Base-by-base conservation (phyloP, 1,140 invertebrate species). In the Sweltsa coloradensis region DNA sequence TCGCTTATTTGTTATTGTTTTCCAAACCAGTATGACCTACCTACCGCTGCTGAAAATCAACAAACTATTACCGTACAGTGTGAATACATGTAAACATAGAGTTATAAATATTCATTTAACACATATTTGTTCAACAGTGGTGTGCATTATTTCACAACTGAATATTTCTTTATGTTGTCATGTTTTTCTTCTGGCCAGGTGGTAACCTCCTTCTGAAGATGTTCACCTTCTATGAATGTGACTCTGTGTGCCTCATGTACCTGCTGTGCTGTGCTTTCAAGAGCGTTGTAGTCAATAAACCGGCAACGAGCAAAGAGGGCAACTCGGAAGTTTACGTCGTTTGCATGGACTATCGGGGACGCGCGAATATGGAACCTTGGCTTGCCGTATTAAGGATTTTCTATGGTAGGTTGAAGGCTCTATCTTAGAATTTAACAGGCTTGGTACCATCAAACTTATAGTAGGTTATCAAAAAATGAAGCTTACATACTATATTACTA, bases 241-340 rank as follows among this genome's bases (percentile, higher is more conserved):
- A 78, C 13, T 82, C 88, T 2, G 68, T 94, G 0, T 82, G 77
- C 43, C 59, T 94, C 2, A 57, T 96, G 19, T 95, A 86, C 60
- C 61, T 96, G 2, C 68, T 97, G 0, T 76, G 78, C 53, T 81
- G 79, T 56, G 59, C 75, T 16, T 94, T 94, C 63, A 55, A 72
- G 18, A 59, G 79, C 54, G 78, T 94, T 1, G 65, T 74, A 49
- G 66, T 90, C 3, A 86, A 81, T 53, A 97, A 97, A 63, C 93
- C 93, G 6, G 81, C 76, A 1, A 89, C 87, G 0, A 96, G 91
- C 34, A 92, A 92, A 61, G 78, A 85, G 58, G 92, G 92, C 9
- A 97, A 97, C 64, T 96, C 92, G 0, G 93, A 97, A 65, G 75
- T 86, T 0, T 97, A 97, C 64, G 68, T 92, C 0, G 69, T 96